These are phyloP conservation scores for Chironex yamaguchii DNA, from an alignment of 30 jellyfish, hydroid and myxozoan genomes.

Conservation along the genomic window DNA sequence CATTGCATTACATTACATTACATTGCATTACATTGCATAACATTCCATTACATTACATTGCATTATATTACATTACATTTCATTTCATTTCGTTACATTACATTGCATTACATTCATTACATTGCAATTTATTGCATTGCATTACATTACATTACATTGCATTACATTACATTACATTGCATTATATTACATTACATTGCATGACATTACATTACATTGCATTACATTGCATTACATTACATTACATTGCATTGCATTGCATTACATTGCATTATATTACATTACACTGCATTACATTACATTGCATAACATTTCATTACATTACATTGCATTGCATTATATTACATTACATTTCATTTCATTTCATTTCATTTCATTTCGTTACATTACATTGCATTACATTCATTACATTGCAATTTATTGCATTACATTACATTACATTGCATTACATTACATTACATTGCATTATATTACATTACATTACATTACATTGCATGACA, in stretches of 20 bases:
- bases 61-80: neutral
- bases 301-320: constrained; percentile 44
- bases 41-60: neutral
- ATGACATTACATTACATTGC: constrained; percentile 41
- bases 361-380: constrained; percentile 3
- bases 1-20: neutral
- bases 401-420: constrained; percentile 13
- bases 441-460: neutral
- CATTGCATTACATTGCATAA: neutral
- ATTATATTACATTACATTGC: constrained; percentile 1
- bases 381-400: constrained; percentile 23
- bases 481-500: neutral
- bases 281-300: constrained; percentile 59
- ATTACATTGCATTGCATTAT: constrained; percentile 35
- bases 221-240: constrained; percentile 44
- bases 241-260: constrained; percentile 31
- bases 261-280: constrained; percentile 29
- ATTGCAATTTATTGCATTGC: too few species aligned
- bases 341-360: constrained; percentile 41
- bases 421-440: neutral
- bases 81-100: neutral
- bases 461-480: neutral
- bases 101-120: neutral
- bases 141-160: neutral
- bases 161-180: neutral